Evolutionary conservation across 2,113 vertebrate species (phyloP).

Genomic region (Pseudorectes ferrugineus): DNA sequence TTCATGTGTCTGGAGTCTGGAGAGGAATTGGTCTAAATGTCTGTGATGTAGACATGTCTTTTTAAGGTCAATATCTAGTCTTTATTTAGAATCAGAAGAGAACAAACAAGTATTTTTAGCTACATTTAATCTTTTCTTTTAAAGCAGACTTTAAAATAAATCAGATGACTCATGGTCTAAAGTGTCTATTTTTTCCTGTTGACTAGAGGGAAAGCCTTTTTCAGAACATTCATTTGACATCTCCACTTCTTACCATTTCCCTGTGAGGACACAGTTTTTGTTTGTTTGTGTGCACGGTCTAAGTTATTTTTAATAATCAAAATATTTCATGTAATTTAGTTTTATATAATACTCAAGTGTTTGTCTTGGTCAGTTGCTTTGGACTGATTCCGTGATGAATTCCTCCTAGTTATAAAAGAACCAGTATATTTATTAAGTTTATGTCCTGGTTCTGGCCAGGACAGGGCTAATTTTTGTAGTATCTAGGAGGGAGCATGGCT

Average conservation of each 20-base stretch:
- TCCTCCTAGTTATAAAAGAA: neutral
- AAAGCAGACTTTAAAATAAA: neutral
- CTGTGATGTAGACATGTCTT: neutral
- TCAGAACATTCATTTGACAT: neutral
- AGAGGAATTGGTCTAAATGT: neutral
- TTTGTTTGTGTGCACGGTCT: neutral
- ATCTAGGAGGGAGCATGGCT: neutral
- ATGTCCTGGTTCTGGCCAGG: neutral
- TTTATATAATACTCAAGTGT: neutral
- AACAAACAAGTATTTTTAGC: neutral
- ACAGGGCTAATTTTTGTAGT: neutral
- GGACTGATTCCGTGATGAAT: neutral
- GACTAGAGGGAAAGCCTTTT: neutral
- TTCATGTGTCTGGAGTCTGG: neutral
- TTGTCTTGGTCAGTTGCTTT: neutral
- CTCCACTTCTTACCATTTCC: neutral
- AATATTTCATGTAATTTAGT: neutral
- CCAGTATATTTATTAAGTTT: neutral
- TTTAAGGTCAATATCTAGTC: neutral
- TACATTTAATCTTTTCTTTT: neutral
- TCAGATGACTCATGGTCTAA: neutral
- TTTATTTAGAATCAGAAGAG: neutral
- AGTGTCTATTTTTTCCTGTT: neutral
- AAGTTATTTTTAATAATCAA: neutral
- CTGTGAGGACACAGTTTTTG: fast-evolving